These are phyloP conservation scores for Echeneis naucrates DNA, from an alignment of 2,797 vertebrate species.

Conservation along the genomic window DNA sequence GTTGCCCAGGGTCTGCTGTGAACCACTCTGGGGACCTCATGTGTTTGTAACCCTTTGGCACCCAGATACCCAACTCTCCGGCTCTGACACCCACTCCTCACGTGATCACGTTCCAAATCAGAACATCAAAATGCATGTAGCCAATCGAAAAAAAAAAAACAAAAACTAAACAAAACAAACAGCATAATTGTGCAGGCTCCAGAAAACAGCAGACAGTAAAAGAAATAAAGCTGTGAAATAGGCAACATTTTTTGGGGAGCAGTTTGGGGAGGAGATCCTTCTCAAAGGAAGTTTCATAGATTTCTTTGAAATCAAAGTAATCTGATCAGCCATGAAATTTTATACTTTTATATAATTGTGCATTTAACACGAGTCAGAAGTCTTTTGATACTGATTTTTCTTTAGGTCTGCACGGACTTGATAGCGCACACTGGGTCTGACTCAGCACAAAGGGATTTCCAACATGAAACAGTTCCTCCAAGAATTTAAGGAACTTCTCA, in stretches of 20 bases:
- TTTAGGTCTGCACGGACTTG: neutral
- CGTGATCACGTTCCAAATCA: conserved; percentile 33
- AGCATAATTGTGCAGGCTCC: neutral
- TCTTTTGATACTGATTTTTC: neutral
- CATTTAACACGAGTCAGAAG: neutral
- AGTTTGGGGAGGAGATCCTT: neutral
- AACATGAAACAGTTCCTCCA: neutral
- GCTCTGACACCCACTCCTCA: conserved; percentile 74
- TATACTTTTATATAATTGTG: neutral
- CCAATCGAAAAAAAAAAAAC: neutral
- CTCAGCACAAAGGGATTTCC: neutral
- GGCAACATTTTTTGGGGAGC: neutral
- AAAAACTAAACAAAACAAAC: no score
- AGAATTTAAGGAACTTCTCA: neutral
- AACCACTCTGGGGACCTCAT: conserved; percentile 51
- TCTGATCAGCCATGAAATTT: neutral
- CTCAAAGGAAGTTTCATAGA: neutral
- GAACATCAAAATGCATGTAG: conserved; percentile 50
- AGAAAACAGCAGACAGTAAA: neutral
- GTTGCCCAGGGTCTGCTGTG: conserved; percentile 29
- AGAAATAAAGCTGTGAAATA: neutral
- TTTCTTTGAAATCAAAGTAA: neutral
- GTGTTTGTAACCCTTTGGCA: conserved; percentile 67
- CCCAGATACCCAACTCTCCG: conserved; percentile 61
- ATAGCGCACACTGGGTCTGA: neutral